Conservation (phyloP, 1,140 invertebrate genomes). For the Drosophila triauraria region DNA sequence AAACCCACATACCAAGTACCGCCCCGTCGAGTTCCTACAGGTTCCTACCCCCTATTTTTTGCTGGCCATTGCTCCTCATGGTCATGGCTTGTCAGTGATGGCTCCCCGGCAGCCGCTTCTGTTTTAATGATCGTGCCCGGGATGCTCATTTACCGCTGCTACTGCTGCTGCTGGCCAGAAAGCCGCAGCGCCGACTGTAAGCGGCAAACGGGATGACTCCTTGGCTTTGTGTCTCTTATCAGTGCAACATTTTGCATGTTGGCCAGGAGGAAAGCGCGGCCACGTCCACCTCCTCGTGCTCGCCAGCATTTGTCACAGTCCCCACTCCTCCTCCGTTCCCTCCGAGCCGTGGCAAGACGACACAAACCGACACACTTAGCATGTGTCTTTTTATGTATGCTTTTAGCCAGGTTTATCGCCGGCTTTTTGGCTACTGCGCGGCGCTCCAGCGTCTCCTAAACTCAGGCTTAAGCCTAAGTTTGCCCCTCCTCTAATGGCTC, state of each 20-base stretch:
- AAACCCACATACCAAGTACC: not conserved
- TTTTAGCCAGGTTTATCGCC: conserved; percentile 81
- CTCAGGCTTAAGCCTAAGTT: not conserved
- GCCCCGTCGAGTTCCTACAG: not conserved
- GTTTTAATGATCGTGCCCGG: conserved; percentile 80
- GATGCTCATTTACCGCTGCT: conserved; percentile 71
- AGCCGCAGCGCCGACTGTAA: conserved; percentile 18
- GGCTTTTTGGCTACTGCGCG: conserved; percentile 63
- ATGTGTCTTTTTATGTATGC: conserved; percentile 82
- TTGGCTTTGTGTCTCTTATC: conserved; percentile 73
- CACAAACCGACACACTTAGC: conserved; percentile 61
- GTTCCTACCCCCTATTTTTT: conserved; percentile 1
- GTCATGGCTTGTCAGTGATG: conserved; percentile 80
- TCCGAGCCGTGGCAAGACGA: conserved; percentile 3
- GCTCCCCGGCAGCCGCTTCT: conserved; percentile 69
- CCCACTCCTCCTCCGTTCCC: conserved; percentile 3
- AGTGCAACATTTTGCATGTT: conserved; percentile 82
- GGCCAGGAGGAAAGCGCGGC: conserved; percentile 41
- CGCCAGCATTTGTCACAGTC: conserved; percentile 75
- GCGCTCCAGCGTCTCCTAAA: conserved; percentile 46
- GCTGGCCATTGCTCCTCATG: conserved; percentile 57
- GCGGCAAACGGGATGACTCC: conserved; percentile 70
- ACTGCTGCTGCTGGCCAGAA: conserved; percentile 33
- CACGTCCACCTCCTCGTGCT: conserved; percentile 57
- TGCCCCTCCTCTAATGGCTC: conserved; percentile 79